These are phyloP conservation scores for Hippoglossus stenolepis DNA, from an alignment of 2,113 vertebrate genomes.

Conservation along the genomic window DNA sequence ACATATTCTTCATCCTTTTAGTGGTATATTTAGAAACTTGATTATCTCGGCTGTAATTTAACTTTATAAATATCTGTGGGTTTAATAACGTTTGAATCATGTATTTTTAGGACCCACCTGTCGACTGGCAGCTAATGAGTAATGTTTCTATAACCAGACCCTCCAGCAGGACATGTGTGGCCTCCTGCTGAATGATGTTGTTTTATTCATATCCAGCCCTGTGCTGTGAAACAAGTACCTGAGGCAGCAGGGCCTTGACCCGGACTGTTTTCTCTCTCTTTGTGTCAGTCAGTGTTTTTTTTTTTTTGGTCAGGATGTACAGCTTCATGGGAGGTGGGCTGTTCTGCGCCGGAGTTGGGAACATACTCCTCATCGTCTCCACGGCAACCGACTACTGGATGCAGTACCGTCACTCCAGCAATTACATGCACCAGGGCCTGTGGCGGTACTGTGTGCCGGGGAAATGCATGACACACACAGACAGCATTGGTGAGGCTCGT, in stretches of 20 bases:
- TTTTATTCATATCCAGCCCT: constrained; percentile 44
- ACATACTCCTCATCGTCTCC: constrained; percentile 85
- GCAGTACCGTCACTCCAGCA: constrained; percentile 85
- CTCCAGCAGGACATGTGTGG: constrained; percentile 3
- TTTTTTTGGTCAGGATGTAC: constrained; percentile 79
- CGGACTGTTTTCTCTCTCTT: constrained; percentile 3
- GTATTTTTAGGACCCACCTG: not conserved
- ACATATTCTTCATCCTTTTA: not conserved
- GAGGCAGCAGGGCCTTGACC: constrained; percentile 45
- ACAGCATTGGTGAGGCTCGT: constrained; percentile 81
- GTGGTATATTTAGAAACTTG: not conserved
- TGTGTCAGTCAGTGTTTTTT: constrained; percentile 52
- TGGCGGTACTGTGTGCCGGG: constrained; percentile 85
- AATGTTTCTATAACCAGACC: constrained; percentile 20
- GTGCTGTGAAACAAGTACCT: constrained; percentile 33
- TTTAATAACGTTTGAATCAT: constrained; percentile 17
- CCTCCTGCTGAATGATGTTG: constrained; percentile 41
- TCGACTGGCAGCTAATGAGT: not conserved
- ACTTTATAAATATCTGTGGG: not conserved
- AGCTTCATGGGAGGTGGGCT: constrained; percentile 87
- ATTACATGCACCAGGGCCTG: constrained; percentile 85
- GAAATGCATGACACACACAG: constrained; percentile 84
- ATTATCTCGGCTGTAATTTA: not conserved
- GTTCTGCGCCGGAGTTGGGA: constrained; percentile 84
- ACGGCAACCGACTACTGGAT: constrained; percentile 87